Percentiles rank a stretch among this genome's conserved stretches.
Evolutionary conservation across 2,888 invertebrate species (phyloP).

Genomic region (Coleophora deauratella): DNA sequence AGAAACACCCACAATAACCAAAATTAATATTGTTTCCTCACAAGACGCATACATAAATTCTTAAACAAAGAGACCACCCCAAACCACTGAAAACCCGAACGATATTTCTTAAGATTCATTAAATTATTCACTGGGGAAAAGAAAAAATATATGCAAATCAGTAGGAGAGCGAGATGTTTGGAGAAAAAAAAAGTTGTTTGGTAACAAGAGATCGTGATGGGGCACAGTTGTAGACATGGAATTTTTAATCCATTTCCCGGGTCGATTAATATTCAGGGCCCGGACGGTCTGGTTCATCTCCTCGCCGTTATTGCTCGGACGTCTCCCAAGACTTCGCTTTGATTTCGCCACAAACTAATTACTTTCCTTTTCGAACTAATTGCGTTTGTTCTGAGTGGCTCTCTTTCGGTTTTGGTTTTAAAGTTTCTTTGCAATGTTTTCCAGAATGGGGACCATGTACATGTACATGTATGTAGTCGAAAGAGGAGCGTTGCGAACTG

Average conservation of each 20-base stretch:
- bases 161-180: slow-evolving; percentile 41
- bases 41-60: slow-evolving; percentile 10
- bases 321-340: slow-evolving; percentile 43
- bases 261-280: slow-evolving; percentile 73
- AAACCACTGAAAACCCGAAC: slow-evolving; percentile 29
- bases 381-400: slow-evolving; percentile 21
- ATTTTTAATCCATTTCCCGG: slow-evolving; percentile 75
- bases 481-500: too few relatives aligned
- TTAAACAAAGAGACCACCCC: slow-evolving; percentile 16
- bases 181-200: slow-evolving; percentile 63
- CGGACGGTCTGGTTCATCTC: slow-evolving; percentile 74
- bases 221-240: slow-evolving; percentile 60
- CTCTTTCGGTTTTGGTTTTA: background rate
- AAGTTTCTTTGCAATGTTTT: background rate
- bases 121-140: slow-evolving; percentile 69
- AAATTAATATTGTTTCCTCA: background rate
- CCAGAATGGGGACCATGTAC: too few relatives aligned
- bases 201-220: slow-evolving; percentile 59
- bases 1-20: too few relatives aligned
- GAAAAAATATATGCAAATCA: slow-evolving; percentile 67
- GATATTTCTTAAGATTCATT: slow-evolving; percentile 65
- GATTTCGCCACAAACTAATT: slow-evolving; percentile 61
- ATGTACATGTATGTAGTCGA: too few relatives aligned
- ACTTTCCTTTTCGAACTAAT: slow-evolving; percentile 52
- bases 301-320: slow-evolving; percentile 66